Conservation (phyloP, 2,797 vertebrate genomes). For the Enteromius viviparus region DNA sequence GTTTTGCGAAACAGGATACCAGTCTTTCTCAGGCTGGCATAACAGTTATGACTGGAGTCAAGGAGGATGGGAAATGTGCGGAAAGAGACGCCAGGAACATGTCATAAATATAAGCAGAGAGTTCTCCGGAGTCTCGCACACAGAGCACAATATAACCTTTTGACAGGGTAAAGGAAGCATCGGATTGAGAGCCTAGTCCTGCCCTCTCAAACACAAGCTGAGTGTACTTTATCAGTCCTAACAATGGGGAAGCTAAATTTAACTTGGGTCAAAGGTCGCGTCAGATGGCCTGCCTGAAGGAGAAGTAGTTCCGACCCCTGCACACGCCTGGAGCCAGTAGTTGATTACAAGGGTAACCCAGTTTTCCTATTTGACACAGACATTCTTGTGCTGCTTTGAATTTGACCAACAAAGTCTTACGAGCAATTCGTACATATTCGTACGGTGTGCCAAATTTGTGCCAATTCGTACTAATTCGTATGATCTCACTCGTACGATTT, state of each 20-base stretch:
- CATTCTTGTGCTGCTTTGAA: not conserved
- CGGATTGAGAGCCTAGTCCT: conserved; percentile 62
- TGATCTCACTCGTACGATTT: no score
- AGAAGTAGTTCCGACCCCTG: conserved; percentile 59
- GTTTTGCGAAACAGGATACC: conserved; percentile 64
- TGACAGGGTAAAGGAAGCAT: conserved; percentile 61
- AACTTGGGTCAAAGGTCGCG: conserved; percentile 57
- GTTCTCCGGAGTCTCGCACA: conserved; percentile 39
- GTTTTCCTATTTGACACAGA: not conserved
- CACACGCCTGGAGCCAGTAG: conserved; percentile 53
- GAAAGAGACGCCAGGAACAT: conserved; percentile 45
- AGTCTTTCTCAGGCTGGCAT: conserved; percentile 61
- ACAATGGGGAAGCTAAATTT: conserved; percentile 69
- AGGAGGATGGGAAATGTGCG: conserved; percentile 54
- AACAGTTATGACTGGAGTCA: conserved; percentile 57
- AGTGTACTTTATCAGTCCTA: conserved; percentile 64
- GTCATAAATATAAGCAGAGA: conserved; percentile 67
- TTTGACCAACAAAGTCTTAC: not conserved
- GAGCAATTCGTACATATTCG: no score
- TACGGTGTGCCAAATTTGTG: no score
- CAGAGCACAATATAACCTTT: conserved; percentile 64
- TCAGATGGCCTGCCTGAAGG: conserved; percentile 47
- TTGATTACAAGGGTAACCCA: conserved; percentile 4
- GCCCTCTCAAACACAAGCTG: conserved; percentile 55
- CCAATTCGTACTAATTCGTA: no score